A percentile compares a stretch with the other conserved stretches of the same genome.
Conservation (phyloP, 2,113 vertebrate genomes). For the Zosterops pallidus region DNA sequence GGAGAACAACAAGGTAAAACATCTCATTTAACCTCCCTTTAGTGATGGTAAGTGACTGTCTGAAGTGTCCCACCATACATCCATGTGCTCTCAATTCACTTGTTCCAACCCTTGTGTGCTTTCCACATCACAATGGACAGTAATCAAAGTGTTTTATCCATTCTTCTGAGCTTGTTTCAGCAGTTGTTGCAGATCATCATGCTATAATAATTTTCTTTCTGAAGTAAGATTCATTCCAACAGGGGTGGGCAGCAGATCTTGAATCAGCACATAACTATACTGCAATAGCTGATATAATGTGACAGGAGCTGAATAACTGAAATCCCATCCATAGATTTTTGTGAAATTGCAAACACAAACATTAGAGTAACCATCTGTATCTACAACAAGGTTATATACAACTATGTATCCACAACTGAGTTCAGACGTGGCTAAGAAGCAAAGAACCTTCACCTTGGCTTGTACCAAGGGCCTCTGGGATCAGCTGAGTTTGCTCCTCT, state of each 20-base stretch:
- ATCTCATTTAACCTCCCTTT: background rate
- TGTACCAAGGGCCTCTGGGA: background rate
- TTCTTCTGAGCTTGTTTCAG: background rate
- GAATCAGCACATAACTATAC: background rate
- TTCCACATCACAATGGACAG: background rate
- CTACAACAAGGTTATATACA: background rate
- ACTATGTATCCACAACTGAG: background rate
- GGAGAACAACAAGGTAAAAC: background rate
- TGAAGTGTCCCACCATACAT: background rate
- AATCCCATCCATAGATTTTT: background rate
- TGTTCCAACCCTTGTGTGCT: background rate
- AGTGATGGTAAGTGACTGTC: background rate
- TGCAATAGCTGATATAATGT: background rate
- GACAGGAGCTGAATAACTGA: background rate
- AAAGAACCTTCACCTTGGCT: background rate
- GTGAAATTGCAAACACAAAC: background rate
- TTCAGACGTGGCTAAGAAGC: background rate
- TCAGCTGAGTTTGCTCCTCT: background rate
- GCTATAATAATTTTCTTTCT: background rate
- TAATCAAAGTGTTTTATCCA: background rate
- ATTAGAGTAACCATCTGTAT: background rate
- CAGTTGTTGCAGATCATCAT: background rate
- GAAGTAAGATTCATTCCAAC: background rate
- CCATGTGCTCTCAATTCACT: background rate
- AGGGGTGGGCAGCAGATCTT: background rate